A percentile compares a stretch with the other conserved stretches of the same genome.
Conservation (phyloP, 2,797 vertebrate genomes). For the Rachycentron canadum region DNA sequence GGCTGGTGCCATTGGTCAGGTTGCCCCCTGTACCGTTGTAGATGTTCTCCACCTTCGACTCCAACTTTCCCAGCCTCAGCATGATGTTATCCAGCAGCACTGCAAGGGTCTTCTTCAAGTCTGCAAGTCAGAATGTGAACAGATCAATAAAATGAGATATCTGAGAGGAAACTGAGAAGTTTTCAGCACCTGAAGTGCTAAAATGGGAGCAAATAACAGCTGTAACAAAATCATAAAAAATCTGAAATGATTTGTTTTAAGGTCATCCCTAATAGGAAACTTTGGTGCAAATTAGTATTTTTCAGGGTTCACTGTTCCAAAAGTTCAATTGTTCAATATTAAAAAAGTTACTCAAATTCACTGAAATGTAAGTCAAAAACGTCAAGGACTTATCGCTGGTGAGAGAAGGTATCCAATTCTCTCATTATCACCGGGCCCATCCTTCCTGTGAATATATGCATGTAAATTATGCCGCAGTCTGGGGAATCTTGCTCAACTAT, state of each 20-base stretch:
- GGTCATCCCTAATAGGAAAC: background rate
- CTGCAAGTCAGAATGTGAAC: conserved; percentile 70
- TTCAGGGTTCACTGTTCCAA: background rate
- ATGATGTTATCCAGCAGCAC: conserved; percentile 98
- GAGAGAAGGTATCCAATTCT: background rate
- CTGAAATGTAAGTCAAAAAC: background rate
- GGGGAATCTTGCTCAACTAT: conserved; percentile 6
- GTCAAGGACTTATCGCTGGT: too few species aligned
- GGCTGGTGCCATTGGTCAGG: conserved; percentile 90
- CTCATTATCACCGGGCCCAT: conserved; percentile 7
- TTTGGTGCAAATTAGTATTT: too few species aligned
- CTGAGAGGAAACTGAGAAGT: background rate
- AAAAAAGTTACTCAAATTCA: background rate
- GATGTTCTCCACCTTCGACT: conserved; percentile 96
- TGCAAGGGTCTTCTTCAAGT: conserved; percentile 98
- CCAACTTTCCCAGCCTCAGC: conserved; percentile 95
- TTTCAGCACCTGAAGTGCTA: background rate
- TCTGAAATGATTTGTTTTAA: background rate
- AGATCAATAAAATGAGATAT: background rate
- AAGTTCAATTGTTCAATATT: background rate
- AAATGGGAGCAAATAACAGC: background rate
- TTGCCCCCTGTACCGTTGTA: conserved; percentile 94
- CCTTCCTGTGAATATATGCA: conserved; percentile 16
- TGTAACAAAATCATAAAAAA: background rate
- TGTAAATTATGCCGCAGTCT: conserved; percentile 10